Base-by-base conservation (phyloP, 2,888 invertebrate genomes). In the Stenolophus ochropezus region DNA sequence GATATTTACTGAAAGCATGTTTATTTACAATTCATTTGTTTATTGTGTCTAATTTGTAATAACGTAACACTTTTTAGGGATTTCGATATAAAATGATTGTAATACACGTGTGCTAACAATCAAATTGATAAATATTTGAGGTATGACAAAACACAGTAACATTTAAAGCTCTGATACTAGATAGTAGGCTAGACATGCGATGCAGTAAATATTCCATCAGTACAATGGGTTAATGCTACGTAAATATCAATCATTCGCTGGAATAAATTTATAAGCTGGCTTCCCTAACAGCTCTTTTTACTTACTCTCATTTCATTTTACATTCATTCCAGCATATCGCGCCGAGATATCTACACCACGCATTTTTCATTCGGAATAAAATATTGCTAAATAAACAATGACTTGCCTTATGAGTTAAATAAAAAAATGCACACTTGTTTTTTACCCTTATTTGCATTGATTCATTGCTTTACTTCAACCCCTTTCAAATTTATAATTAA, bases 281-380 rank as follows among this genome's bases (percentile, higher is more conserved):
- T 53, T 53, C 2, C 53, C 18, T 53, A n/a, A 53, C 53, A 53
- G 53, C 53, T 53, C 53, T 53, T 53, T 53, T 53, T 53, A 53
- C 53, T 53, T 53, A 53, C 53, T 16, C 18, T 53, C 53, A 53
- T 53, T 53, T 18, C 53, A 53, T 1, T 53, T 53, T 53, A 53
- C 53, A 53, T 53, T 53, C 16, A 53, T 53, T 53, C 20, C 53
- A 53, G 2, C 16, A 53, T 53, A 53, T 53, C 53, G 16, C 20
- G 18, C 18, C 20, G 8, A 53, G 20, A 14, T 6, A 53, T 53
- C 53, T 53, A 53, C 16, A 20, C 18, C 16, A 18, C 53, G 20
- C 53, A 53, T 53, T 53, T 53, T 53, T 53, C 53, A 53, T 53
- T 53, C 18, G 6, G 53, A 53, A 53, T 53, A 53, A 53, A 53